Conservation (phyloP, 2,888 invertebrate species). For the Drosophila bunnanda region DNA sequence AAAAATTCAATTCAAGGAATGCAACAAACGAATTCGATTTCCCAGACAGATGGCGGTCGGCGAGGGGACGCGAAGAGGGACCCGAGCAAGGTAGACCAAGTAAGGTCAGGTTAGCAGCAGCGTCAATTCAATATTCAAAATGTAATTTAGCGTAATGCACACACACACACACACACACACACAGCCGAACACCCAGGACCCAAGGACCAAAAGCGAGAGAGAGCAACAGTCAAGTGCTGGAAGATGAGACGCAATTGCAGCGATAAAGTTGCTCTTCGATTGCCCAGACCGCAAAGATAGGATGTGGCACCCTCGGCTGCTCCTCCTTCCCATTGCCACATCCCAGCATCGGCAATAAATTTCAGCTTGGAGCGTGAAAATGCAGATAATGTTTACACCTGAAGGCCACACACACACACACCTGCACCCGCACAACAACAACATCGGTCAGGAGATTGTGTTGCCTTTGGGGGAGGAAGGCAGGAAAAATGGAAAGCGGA, state of each 20-base stretch:
- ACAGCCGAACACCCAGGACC: slow-evolving; percentile 22
- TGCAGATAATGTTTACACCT: slow-evolving; percentile 71
- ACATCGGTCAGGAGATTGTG: slow-evolving; percentile 2
- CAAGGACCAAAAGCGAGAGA: slow-evolving; percentile 12
- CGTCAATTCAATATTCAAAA: slow-evolving; percentile 79
- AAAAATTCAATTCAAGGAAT: slow-evolving; percentile 52
- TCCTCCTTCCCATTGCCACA: background rate
- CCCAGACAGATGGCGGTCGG: slow-evolving; percentile 30
- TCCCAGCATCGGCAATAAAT: slow-evolving; percentile 57
- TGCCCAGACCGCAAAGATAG: slow-evolving; percentile 44
- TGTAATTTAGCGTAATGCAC: slow-evolving; percentile 79
- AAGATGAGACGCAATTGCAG: slow-evolving; percentile 67
- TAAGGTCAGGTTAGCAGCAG: slow-evolving; percentile 42
- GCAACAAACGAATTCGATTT: slow-evolving; percentile 53
- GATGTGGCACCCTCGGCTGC: background rate
- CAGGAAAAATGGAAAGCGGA: slow-evolving; percentile 48
- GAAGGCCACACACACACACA: slow-evolving; percentile 53
- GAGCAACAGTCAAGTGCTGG: slow-evolving; percentile 39
- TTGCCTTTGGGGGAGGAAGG: slow-evolving; percentile 7
- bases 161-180: slow-evolving; percentile 55
- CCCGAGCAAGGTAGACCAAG: background rate
- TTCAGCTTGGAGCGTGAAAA: slow-evolving; percentile 57
- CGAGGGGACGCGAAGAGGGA: background rate
- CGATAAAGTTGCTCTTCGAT: slow-evolving; percentile 60
- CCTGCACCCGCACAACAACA: background rate